Conservation (phyloP, 1,140 invertebrate species). For the Bombus difficillimus region DNA sequence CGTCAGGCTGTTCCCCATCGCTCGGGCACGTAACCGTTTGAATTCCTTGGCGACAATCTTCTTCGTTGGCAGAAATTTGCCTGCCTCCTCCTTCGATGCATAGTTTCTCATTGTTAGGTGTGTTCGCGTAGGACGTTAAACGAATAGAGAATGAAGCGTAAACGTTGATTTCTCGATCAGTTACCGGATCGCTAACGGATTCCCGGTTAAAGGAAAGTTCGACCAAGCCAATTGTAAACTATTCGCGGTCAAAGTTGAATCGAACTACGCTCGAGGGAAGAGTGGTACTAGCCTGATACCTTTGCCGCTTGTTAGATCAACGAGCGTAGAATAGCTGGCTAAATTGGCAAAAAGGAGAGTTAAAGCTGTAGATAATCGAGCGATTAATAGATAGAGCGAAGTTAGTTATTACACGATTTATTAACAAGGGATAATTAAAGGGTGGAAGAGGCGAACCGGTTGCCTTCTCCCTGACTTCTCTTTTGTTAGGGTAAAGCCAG, state of each 20-base stretch:
- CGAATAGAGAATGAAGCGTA: not conserved
- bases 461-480: no score
- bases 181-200: not conserved
- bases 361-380: not conserved
- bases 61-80: not conserved
- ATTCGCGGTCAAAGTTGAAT: constrained; percentile 11
- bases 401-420: constrained; percentile 32
- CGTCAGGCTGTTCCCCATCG: not conserved
- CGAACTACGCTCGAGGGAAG: not conserved
- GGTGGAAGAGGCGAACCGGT: not conserved
- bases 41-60: constrained; percentile 6
- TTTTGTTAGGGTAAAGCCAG: no score
- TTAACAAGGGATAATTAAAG: constrained; percentile 39
- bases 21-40: constrained; percentile 13
- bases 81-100: not conserved
- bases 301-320: not conserved
- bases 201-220: constrained; percentile 1
- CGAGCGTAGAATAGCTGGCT: not conserved
- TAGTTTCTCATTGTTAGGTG: not conserved
- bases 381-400: not conserved
- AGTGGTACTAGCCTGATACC: not conserved
- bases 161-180: not conserved
- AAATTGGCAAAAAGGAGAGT: not conserved
- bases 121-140: not conserved
- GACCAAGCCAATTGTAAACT: not conserved